Conservation (phyloP, 2,888 invertebrate genomes). For the Leptopilina drosophilae region DNA sequence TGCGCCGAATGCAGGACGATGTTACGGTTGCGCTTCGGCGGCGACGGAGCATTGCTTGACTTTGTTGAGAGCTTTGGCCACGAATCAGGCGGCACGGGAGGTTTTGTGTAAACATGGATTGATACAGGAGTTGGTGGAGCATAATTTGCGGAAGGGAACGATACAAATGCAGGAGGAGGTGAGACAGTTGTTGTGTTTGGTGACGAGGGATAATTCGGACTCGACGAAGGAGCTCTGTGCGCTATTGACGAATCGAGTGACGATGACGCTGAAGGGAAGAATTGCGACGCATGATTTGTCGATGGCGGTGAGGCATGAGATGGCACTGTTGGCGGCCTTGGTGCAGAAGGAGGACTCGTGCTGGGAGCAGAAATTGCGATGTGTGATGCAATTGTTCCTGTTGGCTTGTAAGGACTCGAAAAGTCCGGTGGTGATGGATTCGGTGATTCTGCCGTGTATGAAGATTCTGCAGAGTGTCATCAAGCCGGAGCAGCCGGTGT, state of each 20-base stretch:
- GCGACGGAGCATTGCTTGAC: constrained; percentile 97
- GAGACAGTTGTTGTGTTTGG: constrained; percentile 89
- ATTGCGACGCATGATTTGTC: constrained; percentile 86
- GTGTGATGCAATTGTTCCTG: constrained; percentile 92
- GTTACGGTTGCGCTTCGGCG: constrained; percentile 93
- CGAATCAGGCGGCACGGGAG: constrained; percentile 85
- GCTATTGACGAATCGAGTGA: constrained; percentile 89
- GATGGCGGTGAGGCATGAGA: constrained; percentile 91
- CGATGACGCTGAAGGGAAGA: constrained; percentile 87
- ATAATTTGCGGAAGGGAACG: constrained; percentile 92
- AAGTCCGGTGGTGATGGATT: constrained; percentile 92
- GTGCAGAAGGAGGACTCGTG: constrained; percentile 95
- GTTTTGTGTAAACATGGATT: constrained; percentile 90
- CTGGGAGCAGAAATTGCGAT: constrained; percentile 94
- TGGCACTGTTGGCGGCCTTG: constrained; percentile 90
- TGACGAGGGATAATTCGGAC: constrained; percentile 90
- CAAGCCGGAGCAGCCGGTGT: constrained; percentile 81
- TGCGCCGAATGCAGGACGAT: constrained; percentile 80
- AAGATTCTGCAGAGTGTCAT: constrained; percentile 93
- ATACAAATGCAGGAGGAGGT: constrained; percentile 91
- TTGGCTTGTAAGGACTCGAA: constrained; percentile 86
- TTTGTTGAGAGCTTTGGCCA: constrained; percentile 91
- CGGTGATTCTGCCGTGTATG: constrained; percentile 94
- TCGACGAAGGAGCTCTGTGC: constrained; percentile 91
- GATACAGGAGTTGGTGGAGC: constrained; percentile 92